Evolutionary conservation across 2,113 vertebrate species (phyloP).

Genomic region (Gymnogyps californianus): DNA sequence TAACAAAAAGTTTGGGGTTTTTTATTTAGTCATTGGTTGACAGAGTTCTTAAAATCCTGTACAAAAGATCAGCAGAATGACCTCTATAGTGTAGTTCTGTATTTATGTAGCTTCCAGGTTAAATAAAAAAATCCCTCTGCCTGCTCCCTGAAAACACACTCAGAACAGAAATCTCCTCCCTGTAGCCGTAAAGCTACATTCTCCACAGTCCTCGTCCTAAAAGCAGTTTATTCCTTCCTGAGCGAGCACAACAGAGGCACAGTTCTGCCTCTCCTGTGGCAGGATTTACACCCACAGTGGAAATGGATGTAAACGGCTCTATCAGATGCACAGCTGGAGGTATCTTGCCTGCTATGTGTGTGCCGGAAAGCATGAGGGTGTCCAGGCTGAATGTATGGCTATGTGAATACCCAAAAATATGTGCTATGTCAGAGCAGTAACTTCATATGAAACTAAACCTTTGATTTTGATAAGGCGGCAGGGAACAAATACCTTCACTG

Average conservation of each 20-base stretch:
- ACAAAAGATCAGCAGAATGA: background rate
- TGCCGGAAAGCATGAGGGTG: background rate
- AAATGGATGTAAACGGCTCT: background rate
- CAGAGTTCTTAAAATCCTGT: background rate
- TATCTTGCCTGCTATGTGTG: background rate
- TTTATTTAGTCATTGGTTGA: background rate
- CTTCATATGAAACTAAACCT: background rate
- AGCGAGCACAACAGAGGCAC: background rate
- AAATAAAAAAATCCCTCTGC: background rate
- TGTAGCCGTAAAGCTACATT: background rate
- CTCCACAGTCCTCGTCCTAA: background rate
- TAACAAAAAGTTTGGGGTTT: rapidly evolving
- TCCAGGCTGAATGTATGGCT: background rate
- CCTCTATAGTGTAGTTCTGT: background rate
- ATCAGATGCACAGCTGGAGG: background rate
- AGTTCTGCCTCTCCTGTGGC: background rate
- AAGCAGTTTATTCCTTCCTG: background rate
- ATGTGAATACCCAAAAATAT: background rate
- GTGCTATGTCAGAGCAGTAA: background rate
- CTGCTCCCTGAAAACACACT: background rate
- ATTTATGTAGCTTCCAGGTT: background rate
- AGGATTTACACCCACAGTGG: background rate
- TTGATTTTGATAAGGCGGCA: background rate
- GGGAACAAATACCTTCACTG: background rate
- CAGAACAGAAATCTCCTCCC: background rate